Evolutionary conservation across 2,888 invertebrate species (phyloP), one percentile per base, ranked within the genome.

Genomic region (Erynnis tages): DNA sequence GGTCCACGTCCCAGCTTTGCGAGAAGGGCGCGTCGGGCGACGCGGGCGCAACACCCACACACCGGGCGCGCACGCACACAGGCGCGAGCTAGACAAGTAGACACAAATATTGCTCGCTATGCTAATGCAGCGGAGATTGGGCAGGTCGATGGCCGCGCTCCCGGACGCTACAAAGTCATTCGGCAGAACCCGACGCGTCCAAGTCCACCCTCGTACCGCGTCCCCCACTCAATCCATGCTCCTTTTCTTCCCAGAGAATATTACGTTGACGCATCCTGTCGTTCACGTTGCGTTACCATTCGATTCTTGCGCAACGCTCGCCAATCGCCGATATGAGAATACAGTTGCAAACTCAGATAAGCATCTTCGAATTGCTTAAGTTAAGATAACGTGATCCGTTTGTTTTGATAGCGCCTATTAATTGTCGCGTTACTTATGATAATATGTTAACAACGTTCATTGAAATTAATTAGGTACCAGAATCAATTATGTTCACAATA

Each of bases 121-220:
- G 90, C 88, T 89, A 90, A 90, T 90, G 90, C 88, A 79, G 78
- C 80, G 79, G 88, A 89, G 90, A 90, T 90, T 89, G 90, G 90
- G 84, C 82, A 88, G 90, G 90, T 90, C 90, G 83, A 78, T 88
- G 90, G 77, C 89, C 90, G 79, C 78, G 67, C 74, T 83, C 87
- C 86, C 88, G 85, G 87, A 87, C 86, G 82, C 80, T 75, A 77
- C 78, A 71, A 75, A 86, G 81, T 80, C 87, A 82, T 81, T 86
- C 83, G 87, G 79, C 83, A 83, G 81, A 86, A 84, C 82, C 78
- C 78, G 79, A 71, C 67, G 67, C 56, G 50, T 43, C 50, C 29
- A 35, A 50, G 73, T 68, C 81, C 79, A 83, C 86, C 85, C 84
- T 83, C 77, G 71, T 52, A 67, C 65, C 62, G 56, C 71, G 75